Conservation (phyloP, 2,113 vertebrate species). For the Apeltes quadracus region DNA sequence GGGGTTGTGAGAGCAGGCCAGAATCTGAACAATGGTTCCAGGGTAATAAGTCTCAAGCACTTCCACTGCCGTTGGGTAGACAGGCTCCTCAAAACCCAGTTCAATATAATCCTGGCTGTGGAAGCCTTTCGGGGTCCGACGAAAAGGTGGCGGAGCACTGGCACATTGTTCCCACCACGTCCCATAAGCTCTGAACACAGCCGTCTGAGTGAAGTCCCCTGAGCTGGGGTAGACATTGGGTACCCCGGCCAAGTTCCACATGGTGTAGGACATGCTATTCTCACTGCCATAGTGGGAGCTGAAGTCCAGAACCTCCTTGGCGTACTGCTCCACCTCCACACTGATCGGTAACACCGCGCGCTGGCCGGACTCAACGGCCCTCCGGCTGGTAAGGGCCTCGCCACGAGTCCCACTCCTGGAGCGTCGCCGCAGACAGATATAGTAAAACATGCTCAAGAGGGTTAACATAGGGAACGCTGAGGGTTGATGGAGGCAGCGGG, state of each 20-base stretch:
- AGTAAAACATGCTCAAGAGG: slow-evolving; percentile 99
- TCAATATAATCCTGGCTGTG: slow-evolving; percentile 96
- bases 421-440: slow-evolving; percentile 97
- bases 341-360: slow-evolving; percentile 87
- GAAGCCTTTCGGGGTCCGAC: slow-evolving; percentile 86
- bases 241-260: slow-evolving; percentile 96
- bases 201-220: slow-evolving; percentile 98
- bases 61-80: slow-evolving; percentile 94
- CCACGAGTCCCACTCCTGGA: slow-evolving; percentile 94
- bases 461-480: slow-evolving; percentile 96
- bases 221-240: slow-evolving; percentile 97
- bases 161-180: slow-evolving; percentile 94
- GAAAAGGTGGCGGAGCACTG: slow-evolving; percentile 85
- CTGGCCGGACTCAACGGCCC: slow-evolving; percentile 90
- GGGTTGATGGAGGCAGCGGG: slow-evolving; percentile 54
- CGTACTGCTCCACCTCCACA: slow-evolving; percentile 92
- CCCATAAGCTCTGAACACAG: slow-evolving; percentile 94
- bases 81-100: slow-evolving; percentile 93
- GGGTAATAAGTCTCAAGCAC: slow-evolving; percentile 98
- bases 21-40: slow-evolving; percentile 92
- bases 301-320: slow-evolving; percentile 97
- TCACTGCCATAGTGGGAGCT: slow-evolving; percentile 99
- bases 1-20: slow-evolving; percentile 96
- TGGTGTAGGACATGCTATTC: slow-evolving; percentile 98
- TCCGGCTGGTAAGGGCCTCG: slow-evolving; percentile 91